Evolutionary conservation across 2,888 invertebrate species (phyloP).

Genomic region (Malthinus flaveolus): DNA sequence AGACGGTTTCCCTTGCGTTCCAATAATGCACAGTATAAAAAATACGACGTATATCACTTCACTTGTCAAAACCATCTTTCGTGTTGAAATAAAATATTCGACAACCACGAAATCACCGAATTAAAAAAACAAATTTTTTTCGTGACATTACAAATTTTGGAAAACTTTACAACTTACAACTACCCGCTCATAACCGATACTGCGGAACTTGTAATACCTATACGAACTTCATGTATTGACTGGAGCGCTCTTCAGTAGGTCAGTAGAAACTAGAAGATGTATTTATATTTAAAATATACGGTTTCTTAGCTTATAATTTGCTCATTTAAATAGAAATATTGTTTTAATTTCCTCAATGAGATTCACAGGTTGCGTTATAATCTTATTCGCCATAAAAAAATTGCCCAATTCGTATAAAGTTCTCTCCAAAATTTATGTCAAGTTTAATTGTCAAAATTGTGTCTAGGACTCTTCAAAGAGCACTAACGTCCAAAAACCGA

Average conservation of each 20-base stretch:
- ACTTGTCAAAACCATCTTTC: constrained; percentile 28
- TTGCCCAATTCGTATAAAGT: too few relatives aligned
- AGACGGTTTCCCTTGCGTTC: constrained; percentile 46
- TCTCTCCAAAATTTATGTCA: too few relatives aligned
- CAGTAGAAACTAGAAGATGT: constrained; percentile 25
- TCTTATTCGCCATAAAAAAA: too few relatives aligned
- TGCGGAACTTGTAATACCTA: constrained; percentile 20
- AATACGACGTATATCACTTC: constrained; percentile 39
- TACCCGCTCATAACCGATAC: constrained; percentile 12
- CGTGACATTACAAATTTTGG: constrained; percentile 14
- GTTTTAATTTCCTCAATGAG: too few relatives aligned
- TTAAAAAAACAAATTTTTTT: constrained; percentile 4
- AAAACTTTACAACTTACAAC: constrained; percentile 4
- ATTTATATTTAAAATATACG: constrained; percentile 6
- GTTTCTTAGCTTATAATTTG: neutral
- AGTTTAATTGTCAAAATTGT: too few relatives aligned
- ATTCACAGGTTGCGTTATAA: too few relatives aligned
- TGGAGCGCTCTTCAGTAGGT: constrained; percentile 22
- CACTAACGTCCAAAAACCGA: too few relatives aligned
- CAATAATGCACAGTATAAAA: constrained; percentile 40
- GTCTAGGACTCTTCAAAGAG: too few relatives aligned
- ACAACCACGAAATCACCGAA: constrained; percentile 3
- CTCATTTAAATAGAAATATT: too few relatives aligned
- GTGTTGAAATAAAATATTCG: neutral
- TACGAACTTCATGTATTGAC: constrained; percentile 9